A percentile compares a stretch with the other conserved stretches of the same genome.
Conservation (phyloP, 2,113 vertebrate genomes). For the Melanostigma gelatinosum region DNA sequence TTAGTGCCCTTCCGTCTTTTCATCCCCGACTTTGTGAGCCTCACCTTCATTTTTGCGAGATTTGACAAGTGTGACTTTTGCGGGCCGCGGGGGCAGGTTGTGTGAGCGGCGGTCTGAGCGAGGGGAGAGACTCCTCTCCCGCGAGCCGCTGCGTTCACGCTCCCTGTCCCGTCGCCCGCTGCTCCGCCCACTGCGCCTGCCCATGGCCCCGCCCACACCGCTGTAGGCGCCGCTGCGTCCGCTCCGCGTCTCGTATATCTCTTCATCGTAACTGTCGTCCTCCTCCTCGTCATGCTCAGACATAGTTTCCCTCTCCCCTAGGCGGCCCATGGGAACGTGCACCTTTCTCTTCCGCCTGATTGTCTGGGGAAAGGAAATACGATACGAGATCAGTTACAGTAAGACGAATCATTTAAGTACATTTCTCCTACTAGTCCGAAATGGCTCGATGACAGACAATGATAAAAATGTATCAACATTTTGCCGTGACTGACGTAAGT, state of each 20-base stretch:
- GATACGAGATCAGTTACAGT: constrained; percentile 21
- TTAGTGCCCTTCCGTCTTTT: background rate
- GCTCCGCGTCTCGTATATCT: constrained; percentile 88
- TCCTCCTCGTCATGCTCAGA: constrained; percentile 96
- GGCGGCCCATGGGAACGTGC: constrained; percentile 90
- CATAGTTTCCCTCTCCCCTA: constrained; percentile 91
- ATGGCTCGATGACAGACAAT: background rate
- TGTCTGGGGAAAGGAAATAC: constrained; percentile 82
- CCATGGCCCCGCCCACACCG: constrained; percentile 76
- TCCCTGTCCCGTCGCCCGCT: constrained; percentile 86
- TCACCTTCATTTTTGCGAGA: constrained; percentile 98
- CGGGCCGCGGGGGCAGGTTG: constrained; percentile 92
- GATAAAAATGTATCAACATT: background rate
- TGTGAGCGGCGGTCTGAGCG: constrained; percentile 92
- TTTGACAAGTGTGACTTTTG: constrained; percentile 97
- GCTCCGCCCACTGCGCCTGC: constrained; percentile 85
- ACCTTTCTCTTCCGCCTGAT: constrained; percentile 97
- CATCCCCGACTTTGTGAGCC: constrained; percentile 75
- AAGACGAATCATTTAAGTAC: constrained; percentile 14
- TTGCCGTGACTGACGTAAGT: background rate
- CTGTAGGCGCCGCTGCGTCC: constrained; percentile 84
- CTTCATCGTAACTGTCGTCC: constrained; percentile 96
- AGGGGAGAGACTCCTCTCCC: constrained; percentile 93
- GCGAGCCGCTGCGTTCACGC: constrained; percentile 90
- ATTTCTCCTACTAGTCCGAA: background rate